Evolutionary conservation across 2,888 invertebrate genomes (phyloP).

Genomic region (Tortricodes alternella): DNA sequence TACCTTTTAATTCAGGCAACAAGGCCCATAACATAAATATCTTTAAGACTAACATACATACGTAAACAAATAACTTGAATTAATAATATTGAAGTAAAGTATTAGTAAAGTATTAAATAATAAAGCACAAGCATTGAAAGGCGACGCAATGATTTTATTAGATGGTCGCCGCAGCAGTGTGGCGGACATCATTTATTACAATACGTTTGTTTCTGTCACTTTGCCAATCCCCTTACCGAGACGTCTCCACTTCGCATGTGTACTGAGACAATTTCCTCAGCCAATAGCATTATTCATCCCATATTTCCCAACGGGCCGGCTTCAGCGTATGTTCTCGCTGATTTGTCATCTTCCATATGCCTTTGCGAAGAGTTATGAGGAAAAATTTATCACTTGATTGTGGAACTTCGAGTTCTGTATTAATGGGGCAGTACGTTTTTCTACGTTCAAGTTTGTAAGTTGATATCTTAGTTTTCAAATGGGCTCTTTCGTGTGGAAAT

Average conservation of each 20-base stretch:
- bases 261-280: not conserved
- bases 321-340: not conserved
- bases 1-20: no score
- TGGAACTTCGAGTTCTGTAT: not conserved
- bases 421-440: not conserved
- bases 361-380: conserved; percentile 7
- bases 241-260: not conserved
- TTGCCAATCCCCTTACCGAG: no score
- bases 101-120: no score
- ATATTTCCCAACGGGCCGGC: not conserved
- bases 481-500: not conserved
- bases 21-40: no score
- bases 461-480: not conserved
- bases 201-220: no score
- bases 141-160: no score
- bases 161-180: no score
- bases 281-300: conserved; percentile 6
- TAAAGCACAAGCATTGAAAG: no score
- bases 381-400: not conserved
- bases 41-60: no score
- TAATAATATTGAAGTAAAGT: no score
- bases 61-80: no score
- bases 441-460: not conserved
- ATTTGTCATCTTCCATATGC: conserved; percentile 2
- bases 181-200: no score